Evolutionary conservation across 2,797 vertebrate species (phyloP), one percentile per base, ranked within the genome.

Genomic region (Oreortyx pictus): DNA sequence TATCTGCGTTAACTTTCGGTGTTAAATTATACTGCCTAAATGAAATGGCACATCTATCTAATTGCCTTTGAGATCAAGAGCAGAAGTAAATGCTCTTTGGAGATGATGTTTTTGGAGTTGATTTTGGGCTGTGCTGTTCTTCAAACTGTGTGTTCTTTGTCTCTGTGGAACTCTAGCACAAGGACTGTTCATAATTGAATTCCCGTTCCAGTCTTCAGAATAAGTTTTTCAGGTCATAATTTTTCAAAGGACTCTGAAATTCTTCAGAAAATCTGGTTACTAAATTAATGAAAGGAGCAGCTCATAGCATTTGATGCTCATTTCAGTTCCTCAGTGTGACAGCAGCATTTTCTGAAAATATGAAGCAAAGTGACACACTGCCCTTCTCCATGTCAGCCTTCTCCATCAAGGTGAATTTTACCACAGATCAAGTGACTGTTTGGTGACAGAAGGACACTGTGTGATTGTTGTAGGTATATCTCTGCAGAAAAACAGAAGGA

Each of bases 401-500:
- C 17, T 44, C 47, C 22, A 15, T 31, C 0, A 2, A 13, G 10
- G n/a, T 62, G 39, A 80, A 66, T 87, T 90, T 89, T 80, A 47
- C 24, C 59, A 10, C 31, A 66, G 37, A 72, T 39, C 61, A n/a
- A 83, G 29, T 67, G 54, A 56, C 37, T 56, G 13, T 50, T 29
- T 74, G 68, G 52, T 1, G 19, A 56, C 19, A 41, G 66, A 84
- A 29, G 41, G 18, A 62, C 35, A 64, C 31, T 56, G 3, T 65
- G 22, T 77, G 60, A 56, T 59, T 93, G 20, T 68, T 24, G 50
- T 10, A 81, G 35, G 60, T 29, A 18, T 62, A 5, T 66, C 85
- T 82, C 76, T 87, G 65, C 46, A 85, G 75, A 78, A 91, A 89
- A 82, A 2, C 18, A 80, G 50, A 83, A 71, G 35, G 50, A 87